Conservation (phyloP, 2,888 invertebrate genomes). For the Nemoura dubitans region DNA sequence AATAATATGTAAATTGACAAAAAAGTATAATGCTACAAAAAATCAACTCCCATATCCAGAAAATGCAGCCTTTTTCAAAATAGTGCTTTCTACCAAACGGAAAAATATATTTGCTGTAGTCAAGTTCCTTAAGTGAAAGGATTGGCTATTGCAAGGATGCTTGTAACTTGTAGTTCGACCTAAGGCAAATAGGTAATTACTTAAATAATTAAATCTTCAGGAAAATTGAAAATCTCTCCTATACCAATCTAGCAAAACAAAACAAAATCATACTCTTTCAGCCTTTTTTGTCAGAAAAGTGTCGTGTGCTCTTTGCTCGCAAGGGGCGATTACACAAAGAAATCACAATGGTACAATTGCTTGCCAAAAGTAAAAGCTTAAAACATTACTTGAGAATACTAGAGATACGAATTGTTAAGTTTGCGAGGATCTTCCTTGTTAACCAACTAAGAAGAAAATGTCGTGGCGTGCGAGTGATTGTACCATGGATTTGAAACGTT, state of each 20-base stretch:
- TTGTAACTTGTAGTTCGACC: slow-evolving; percentile 28
- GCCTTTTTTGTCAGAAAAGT: slow-evolving; percentile 44
- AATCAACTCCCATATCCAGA: slow-evolving; percentile 23
- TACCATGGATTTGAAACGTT: not conserved
- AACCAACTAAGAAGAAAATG: not conserved
- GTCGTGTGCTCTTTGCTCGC: slow-evolving; percentile 44
- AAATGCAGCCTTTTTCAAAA: slow-evolving; percentile 28
- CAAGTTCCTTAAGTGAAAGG: not conserved
- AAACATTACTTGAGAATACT: no score
- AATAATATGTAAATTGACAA: slow-evolving; percentile 15
- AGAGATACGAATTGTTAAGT: no score
- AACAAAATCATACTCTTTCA: slow-evolving; percentile 41
- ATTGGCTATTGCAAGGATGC: slow-evolving; percentile 9
- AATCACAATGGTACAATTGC: not conserved
- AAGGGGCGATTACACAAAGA: not conserved
- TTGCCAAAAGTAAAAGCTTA: not conserved
- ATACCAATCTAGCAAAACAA: not conserved
- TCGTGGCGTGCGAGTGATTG: not conserved
- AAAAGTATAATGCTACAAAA: slow-evolving; percentile 1
- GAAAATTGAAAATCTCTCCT: slow-evolving; percentile 37
- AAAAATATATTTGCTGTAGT: slow-evolving; percentile 27
- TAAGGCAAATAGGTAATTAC: slow-evolving; percentile 27
- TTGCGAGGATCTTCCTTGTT: no score
- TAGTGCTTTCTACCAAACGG: slow-evolving; percentile 24
- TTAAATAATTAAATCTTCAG: slow-evolving; percentile 34